Evolutionary conservation across 2,113 vertebrate genomes (phyloP).

Genomic region (Rhea pennata): DNA sequence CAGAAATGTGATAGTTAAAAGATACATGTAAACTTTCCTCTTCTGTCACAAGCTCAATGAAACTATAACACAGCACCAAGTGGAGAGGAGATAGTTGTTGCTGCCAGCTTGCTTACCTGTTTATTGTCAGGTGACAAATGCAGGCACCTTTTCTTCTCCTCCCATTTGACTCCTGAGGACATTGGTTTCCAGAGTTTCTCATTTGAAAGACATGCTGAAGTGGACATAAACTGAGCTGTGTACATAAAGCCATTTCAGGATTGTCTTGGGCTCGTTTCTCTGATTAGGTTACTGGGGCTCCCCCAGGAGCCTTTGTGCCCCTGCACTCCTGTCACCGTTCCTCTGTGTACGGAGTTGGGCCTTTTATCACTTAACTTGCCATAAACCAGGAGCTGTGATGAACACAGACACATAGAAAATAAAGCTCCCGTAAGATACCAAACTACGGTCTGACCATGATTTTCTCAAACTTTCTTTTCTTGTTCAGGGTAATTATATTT

Average conservation of each 20-base stretch:
- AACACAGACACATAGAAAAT: neutral
- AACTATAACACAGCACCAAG: neutral
- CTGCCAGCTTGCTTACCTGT: neutral
- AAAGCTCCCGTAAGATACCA: neutral
- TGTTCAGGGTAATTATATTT: neutral
- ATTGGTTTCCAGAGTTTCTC: neutral
- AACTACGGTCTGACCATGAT: neutral
- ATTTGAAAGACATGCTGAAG: neutral
- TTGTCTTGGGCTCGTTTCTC: neutral
- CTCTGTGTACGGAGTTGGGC: neutral
- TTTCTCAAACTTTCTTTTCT: neutral
- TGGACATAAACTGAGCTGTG: neutral
- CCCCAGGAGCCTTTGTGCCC: neutral
- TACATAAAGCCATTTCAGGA: neutral
- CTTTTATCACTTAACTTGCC: neutral
- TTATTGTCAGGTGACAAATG: neutral
- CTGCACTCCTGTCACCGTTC: neutral
- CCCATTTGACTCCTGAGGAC: neutral
- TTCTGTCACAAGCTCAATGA: neutral
- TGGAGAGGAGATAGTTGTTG: neutral
- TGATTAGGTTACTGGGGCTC: neutral
- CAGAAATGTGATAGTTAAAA: neutral
- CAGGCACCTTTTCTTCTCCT: neutral
- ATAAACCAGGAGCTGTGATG: neutral
- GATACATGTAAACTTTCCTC: neutral